Conservation (phyloP, 2,113 vertebrate genomes). For the Oreotragus oreotragus region DNA sequence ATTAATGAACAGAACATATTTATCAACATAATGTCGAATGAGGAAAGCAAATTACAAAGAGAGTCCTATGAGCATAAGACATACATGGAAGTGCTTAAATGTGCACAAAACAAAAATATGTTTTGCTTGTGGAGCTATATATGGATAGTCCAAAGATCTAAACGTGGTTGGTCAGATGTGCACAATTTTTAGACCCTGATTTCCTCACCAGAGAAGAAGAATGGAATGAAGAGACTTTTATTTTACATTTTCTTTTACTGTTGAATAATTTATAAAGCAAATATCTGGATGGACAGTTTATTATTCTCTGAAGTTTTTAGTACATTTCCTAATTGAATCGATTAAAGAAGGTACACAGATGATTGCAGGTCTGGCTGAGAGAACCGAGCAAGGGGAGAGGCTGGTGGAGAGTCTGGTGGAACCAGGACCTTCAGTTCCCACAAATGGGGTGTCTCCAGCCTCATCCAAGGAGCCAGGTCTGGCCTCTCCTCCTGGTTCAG, state of each 20-base stretch:
- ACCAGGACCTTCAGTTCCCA: fast-evolving
- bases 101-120: background rate
- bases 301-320: background rate
- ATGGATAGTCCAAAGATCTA: background rate
- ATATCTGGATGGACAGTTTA: background rate
- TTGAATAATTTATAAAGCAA: background rate
- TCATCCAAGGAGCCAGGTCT: background rate
- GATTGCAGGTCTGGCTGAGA: background rate
- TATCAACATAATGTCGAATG: background rate
- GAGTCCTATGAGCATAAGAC: background rate
- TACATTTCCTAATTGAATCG: background rate
- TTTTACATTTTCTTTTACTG: background rate
- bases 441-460: too few species aligned
- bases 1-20: background rate
- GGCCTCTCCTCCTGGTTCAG: background rate
- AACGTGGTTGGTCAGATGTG: fast-evolving
- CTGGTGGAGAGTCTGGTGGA: fast-evolving
- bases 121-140: background rate
- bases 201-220: background rate
- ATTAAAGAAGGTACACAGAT: background rate
- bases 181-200: background rate
- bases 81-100: background rate
- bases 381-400: background rate
- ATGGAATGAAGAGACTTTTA: background rate
- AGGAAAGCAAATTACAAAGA: background rate